A percentile compares a stretch with the other conserved stretches of the same genome.
Conservation (phyloP, 2,888 invertebrate species). For the Cephus sareptanus region DNA sequence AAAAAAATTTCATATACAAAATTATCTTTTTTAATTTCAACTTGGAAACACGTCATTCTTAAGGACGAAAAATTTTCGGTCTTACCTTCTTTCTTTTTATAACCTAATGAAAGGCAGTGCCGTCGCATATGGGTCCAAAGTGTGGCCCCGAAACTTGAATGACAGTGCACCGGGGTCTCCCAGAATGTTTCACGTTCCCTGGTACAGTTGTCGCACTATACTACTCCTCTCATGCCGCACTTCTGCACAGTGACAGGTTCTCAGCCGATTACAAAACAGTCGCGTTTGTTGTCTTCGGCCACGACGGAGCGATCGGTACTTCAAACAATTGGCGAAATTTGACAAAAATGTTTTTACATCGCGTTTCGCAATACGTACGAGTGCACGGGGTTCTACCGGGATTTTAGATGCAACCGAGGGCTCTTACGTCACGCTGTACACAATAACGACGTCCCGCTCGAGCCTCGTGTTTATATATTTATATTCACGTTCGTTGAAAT, state of each 20-base stretch:
- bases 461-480: slow-evolving; percentile 4
- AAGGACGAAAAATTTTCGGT: not conserved
- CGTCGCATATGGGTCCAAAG: not conserved
- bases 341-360: not conserved
- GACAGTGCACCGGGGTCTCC: not conserved
- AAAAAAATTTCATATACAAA: too few relatives aligned
- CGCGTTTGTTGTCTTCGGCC: not conserved
- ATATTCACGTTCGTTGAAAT: not conserved
- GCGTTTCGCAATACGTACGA: not conserved
- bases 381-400: not conserved
- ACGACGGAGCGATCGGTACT: not conserved
- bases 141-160: not conserved
- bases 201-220: slow-evolving; percentile 1
- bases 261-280: not conserved
- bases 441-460: not conserved
- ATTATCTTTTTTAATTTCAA: too few relatives aligned
- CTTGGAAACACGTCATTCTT: not conserved
- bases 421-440: not conserved
- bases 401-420: not conserved
- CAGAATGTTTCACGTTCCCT: not conserved
- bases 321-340: not conserved
- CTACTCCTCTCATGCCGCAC: not conserved
- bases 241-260: not conserved
- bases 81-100: not conserved
- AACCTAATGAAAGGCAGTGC: not conserved